A percentile compares a stretch with the other conserved stretches of the same genome.
Evolutionary conservation across 2,113 vertebrate genomes (phyloP).

Genomic region (Puma concolor): DNA sequence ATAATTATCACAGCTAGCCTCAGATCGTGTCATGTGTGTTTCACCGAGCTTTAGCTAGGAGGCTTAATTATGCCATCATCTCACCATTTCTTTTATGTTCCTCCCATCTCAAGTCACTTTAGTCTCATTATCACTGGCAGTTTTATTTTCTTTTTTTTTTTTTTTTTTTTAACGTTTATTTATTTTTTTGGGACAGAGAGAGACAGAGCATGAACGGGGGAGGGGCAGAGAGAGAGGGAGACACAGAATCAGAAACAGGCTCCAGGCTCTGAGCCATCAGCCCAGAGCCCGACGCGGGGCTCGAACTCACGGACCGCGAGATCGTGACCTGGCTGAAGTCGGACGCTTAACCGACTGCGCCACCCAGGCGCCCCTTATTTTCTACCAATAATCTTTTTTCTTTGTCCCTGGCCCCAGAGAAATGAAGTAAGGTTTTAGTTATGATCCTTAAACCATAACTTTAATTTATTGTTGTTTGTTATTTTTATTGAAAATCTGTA

Average conservation of each 20-base stretch:
- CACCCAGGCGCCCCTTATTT: too few relatives aligned
- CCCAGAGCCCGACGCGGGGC: too few relatives aligned
- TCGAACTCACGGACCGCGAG: too few relatives aligned
- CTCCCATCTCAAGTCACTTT: slow-evolving; percentile 10
- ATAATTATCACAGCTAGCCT: slow-evolving; percentile 57
- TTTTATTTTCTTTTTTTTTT: slow-evolving; percentile 69
- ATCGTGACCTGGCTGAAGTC: too few relatives aligned
- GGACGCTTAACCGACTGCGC: too few relatives aligned
- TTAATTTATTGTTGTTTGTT: not conserved
- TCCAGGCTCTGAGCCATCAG: too few relatives aligned
- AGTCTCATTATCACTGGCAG: slow-evolving; percentile 23
- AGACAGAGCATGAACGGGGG: too few relatives aligned
- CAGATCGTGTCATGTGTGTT: slow-evolving; percentile 37
- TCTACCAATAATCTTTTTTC: not conserved
- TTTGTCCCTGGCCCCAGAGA: not conserved
- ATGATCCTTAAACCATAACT: slow-evolving; percentile 12
- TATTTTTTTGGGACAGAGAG: too few relatives aligned
- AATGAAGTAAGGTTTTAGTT: slow-evolving; percentile 4
- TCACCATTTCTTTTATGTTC: not conserved
- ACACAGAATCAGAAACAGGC: too few relatives aligned
- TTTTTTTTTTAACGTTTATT: too few relatives aligned
- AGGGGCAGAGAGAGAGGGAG: too few relatives aligned
- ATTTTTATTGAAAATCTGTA: slow-evolving; percentile 5
- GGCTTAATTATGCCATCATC: slow-evolving; percentile 63
- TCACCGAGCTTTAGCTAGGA: slow-evolving; percentile 51